Evolutionary conservation across 2,888 invertebrate species (phyloP).

Genomic region (Caenorhabditis macrosperma): DNA sequence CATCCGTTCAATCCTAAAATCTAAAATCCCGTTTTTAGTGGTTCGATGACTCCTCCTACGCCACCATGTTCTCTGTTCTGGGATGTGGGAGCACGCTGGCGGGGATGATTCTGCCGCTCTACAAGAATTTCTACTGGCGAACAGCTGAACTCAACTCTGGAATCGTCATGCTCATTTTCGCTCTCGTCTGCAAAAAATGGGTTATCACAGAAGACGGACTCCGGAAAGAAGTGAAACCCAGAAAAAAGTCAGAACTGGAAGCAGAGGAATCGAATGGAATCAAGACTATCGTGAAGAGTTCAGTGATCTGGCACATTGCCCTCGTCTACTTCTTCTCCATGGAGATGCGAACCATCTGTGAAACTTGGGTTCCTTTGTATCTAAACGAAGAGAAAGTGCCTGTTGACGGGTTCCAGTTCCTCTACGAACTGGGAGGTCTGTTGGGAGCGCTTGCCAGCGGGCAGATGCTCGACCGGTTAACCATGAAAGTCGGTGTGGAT

Average conservation of each 20-base stretch:
- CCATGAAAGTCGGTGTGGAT: conserved; percentile 30
- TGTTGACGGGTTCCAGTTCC: conserved; percentile 47
- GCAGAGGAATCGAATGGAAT: conserved; percentile 3
- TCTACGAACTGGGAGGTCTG: conserved; percentile 67
- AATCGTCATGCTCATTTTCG: conserved; percentile 6
- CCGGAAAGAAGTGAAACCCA: conserved; percentile 7
- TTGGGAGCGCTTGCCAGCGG: conserved; percentile 60
- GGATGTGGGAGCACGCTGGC: conserved; percentile 64
- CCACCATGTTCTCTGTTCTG: conserved; percentile 65
- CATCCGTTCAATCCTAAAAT: background rate
- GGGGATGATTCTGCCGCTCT: conserved; percentile 60
- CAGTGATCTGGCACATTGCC: conserved; percentile 51
- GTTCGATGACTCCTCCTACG: conserved; percentile 59
- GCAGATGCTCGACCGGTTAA: conserved; percentile 48
- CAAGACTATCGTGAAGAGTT: conserved; percentile 15
- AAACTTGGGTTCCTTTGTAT: conserved; percentile 68
- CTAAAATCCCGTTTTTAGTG: conserved; percentile 42
- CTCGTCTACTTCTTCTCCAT: conserved; percentile 57
- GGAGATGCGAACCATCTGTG: conserved; percentile 65
- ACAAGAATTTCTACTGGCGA: conserved; percentile 64
- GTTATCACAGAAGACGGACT: conserved; percentile 21
- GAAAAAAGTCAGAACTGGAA: conserved; percentile 12
- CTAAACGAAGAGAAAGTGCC: conserved; percentile 39
- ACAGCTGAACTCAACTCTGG: conserved; percentile 42
- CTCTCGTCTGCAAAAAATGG: conserved; percentile 21